A percentile compares a stretch with the other conserved stretches of the same genome.
phyloP scores from a whole-genome alignment of 2,888 invertebrate species.

The Monoplex corrugatus region DNA sequence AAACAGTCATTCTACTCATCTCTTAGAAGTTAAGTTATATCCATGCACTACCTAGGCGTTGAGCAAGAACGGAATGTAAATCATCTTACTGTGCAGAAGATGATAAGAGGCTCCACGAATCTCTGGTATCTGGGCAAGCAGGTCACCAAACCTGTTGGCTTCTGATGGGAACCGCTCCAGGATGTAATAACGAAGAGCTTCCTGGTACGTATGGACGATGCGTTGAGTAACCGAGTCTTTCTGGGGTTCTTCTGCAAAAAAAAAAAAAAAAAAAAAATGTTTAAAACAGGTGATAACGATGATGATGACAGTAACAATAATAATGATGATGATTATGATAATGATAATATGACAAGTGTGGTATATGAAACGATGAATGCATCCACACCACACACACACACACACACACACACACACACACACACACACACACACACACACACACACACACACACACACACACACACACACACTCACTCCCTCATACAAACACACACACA shows the following conservation, averaged over 20 bases:
- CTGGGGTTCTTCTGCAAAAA: constrained; percentile 60
- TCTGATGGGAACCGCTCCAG: constrained; percentile 94
- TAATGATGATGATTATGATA: neutral
- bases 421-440: neutral
- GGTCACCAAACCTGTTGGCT: constrained; percentile 92
- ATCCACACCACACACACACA: neutral
- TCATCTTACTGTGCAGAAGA: constrained; percentile 99
- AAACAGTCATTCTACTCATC: no score
- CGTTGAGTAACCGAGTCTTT: constrained; percentile 58
- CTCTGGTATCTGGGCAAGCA: constrained; percentile 95
- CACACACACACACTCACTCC: neutral
- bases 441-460: neutral
- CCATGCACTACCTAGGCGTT: constrained; percentile 82
- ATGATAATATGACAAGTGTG: neutral
- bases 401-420: neutral
- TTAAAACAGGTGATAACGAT: neutral
- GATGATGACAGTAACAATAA: no score
- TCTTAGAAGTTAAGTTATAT: no score
- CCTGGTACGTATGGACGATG: constrained; percentile 86
- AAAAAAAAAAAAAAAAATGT: neutral
- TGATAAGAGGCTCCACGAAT: constrained; percentile 97
- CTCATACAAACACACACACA: neutral
- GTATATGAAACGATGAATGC: neutral
- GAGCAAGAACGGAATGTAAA: constrained; percentile 99
- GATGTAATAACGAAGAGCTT: constrained; percentile 94